Conservation (phyloP, 2,113 vertebrate genomes). For the Dromaius novaehollandiae region DNA sequence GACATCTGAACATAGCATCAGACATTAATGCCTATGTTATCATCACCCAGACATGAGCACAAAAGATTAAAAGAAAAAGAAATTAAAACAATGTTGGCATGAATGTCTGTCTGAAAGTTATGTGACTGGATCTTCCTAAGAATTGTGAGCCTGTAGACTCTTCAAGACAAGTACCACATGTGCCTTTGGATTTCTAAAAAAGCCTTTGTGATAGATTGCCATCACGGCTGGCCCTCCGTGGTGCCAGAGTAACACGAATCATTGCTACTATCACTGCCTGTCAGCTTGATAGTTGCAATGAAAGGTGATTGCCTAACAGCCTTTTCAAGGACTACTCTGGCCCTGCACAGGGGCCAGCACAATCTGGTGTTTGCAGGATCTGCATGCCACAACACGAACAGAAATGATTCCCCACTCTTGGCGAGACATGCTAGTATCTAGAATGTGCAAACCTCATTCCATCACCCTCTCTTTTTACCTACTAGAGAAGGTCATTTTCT, state of each 20-base stretch:
- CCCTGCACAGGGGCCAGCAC: background rate
- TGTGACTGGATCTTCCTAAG: background rate
- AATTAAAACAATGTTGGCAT: background rate
- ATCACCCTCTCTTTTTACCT: background rate
- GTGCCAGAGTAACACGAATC: background rate
- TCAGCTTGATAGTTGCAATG: background rate
- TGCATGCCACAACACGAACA: background rate
- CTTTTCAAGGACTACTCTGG: background rate
- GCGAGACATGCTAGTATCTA: background rate
- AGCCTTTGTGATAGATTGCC: background rate
- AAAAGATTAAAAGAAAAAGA: background rate
- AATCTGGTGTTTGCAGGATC: background rate
- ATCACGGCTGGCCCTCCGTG: rapidly evolving
- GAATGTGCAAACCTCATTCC: background rate
- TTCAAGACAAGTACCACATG: background rate
- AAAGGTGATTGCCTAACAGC: background rate
- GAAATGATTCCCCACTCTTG: background rate
- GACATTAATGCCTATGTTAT: background rate
- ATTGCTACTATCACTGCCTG: background rate
- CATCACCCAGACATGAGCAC: background rate
- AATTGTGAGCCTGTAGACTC: background rate
- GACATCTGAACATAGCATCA: background rate
- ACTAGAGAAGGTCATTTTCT: background rate
- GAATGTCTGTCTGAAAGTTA: background rate
- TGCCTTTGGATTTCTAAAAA: background rate